Evolutionary conservation across 2,113 vertebrate genomes (phyloP).

Genomic region (Pteropus alecto): DNA sequence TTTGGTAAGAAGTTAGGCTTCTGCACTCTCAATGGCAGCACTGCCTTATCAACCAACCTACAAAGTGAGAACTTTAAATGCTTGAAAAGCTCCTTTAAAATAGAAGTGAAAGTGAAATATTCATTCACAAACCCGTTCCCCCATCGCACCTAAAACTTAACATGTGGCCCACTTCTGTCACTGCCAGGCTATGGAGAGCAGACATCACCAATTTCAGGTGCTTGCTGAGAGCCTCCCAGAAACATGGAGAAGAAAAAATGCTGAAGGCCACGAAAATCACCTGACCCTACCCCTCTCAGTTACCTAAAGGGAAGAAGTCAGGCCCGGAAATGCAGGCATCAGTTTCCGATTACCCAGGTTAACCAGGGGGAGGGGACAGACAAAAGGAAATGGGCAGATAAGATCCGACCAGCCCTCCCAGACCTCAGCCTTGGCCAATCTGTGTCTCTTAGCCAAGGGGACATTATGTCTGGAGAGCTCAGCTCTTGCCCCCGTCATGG

Average conservation of each 20-base stretch:
- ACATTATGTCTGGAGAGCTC: background rate
- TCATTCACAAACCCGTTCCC: background rate
- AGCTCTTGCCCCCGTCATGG: background rate
- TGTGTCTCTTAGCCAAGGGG: background rate
- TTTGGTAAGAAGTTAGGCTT: background rate
- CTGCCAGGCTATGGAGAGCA: background rate
- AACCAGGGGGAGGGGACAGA: background rate
- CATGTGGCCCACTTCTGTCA: background rate
- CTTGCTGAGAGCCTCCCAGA: background rate
- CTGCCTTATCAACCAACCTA: background rate
- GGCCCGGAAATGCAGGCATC: background rate
- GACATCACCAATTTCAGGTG: background rate
- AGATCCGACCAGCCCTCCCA: background rate
- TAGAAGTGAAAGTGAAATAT: background rate
- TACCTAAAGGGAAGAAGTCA: constrained; percentile 3
- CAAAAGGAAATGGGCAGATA: constrained; percentile 1
- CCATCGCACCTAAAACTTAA: background rate
- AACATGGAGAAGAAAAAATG: background rate
- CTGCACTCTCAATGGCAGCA: background rate
- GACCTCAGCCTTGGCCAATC: background rate
- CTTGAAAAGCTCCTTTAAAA: background rate
- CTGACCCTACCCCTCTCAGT: background rate
- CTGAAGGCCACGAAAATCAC: background rate
- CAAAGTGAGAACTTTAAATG: background rate
- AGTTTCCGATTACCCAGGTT: background rate